Evolutionary conservation across 1,140 invertebrate species (phyloP).

Genomic region (Pteromalus puparum): DNA sequence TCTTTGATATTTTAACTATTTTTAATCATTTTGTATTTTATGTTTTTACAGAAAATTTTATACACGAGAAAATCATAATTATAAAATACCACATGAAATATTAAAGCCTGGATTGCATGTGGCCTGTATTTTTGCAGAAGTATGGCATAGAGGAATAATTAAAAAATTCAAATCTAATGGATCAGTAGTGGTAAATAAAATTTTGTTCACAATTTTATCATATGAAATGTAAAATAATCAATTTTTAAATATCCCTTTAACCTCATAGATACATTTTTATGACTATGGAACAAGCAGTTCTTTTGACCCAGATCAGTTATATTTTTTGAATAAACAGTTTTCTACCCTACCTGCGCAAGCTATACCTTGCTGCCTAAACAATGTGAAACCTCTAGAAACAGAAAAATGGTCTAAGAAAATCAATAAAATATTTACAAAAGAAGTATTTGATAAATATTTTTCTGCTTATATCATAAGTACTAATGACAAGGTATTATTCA

Average conservation of each 20-base stretch:
- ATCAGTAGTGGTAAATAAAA: constrained; percentile 56
- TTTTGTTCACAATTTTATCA: constrained; percentile 29
- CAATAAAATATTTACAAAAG: constrained; percentile 52
- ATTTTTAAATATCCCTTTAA: not conserved
- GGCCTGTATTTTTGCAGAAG: constrained; percentile 60
- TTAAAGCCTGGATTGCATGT: constrained; percentile 66
- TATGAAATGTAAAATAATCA: not conserved
- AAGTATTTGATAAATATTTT: constrained; percentile 47
- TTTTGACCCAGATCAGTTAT: constrained; percentile 58
- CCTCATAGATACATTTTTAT: constrained; percentile 68
- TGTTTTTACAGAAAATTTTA: constrained; percentile 66
- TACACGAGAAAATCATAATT: constrained; percentile 46
- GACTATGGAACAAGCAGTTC: constrained; percentile 68
- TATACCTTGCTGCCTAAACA: constrained; percentile 67
- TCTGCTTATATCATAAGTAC: constrained; percentile 51
- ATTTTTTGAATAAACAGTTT: constrained; percentile 65
- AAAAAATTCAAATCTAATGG: constrained; percentile 61
- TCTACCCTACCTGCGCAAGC: constrained; percentile 66
- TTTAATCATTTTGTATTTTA: constrained; percentile 32
- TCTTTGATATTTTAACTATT: constrained; percentile 20
- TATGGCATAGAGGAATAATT: constrained; percentile 69
- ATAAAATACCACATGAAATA: constrained; percentile 61
- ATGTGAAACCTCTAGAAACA: constrained; percentile 58
- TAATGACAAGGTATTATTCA: constrained; percentile 54
- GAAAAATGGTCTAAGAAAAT: constrained; percentile 56